Base-by-base conservation (phyloP, 2,113 vertebrate species). In the Poicephalus meyeri region DNA sequence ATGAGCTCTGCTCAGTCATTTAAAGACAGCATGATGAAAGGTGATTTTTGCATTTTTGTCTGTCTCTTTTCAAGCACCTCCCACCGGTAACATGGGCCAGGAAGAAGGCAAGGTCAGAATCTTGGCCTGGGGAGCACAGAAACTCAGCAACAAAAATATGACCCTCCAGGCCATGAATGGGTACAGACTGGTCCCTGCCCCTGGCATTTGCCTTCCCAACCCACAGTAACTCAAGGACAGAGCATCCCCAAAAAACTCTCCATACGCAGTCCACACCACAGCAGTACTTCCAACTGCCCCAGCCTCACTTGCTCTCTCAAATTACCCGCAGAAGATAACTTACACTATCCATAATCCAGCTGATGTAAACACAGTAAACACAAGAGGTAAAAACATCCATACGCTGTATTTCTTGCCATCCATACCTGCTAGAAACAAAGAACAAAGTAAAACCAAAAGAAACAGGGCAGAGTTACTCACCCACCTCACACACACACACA, bases 291-390 rank as follows among this genome's bases (percentile, higher is more conserved):
- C 1, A 1, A 37, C n/a, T 39, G 42, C 20, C 46, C 47, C n/a
- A 29, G 18, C 24, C 56, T 64, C 20, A 37, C 16, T 13, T 33
- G 42, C 10, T 29, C 31, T 63, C 35, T 35, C 55, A 71, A 37
- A 26, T 17, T 69, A 61, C 10, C 44, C 71, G 19, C 61, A 79
- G 78, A 19, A 46, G 50, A 17, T 29, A 91, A 98, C 99, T 99
- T 97, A 99, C 99, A 99, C 99, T 88, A 98, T 97, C 98, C 98
- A 99, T 49, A 99, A 96, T 82, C 99, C 99, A 41, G 97, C 98
- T 39, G 99, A 98, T 11, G 98, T 99, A 91, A 98, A 98, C 63
- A 98, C 47, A 31, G 99, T 98, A 85, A 98, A 98, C 55, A 98
- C 95, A 28, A 98, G 98, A 64, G 99, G 99, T 49, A 99, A 97